Evolutionary conservation across 2,888 invertebrate genomes (phyloP), one percentile per base, ranked within the genome.

Genomic region (Penaeus monodon): DNA sequence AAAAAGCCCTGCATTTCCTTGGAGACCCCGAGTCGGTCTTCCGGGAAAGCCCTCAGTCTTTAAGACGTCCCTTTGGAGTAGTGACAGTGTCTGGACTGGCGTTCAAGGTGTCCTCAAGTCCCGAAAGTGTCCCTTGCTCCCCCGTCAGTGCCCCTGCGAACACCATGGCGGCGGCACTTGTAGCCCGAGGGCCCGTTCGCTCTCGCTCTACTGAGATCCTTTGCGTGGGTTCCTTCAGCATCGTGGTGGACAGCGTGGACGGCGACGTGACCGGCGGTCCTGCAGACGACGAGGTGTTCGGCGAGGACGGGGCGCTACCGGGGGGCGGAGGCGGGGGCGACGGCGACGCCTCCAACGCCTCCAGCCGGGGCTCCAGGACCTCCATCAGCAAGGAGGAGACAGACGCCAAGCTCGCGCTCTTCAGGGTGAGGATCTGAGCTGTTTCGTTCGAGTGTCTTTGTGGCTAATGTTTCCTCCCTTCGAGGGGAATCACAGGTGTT

Each of bases 171-270:
- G 78, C 86, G 22, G 86, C 88, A 6, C 77, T 86, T 7, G 88
- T 86, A 57, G 86, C 86, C 80, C 66, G 88, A 29, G 86, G 85
- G 65, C 88, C 88, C 20, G 86, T 89, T n/a, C 83, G 88, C n/a
- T 89, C 88, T 22, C 79, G 88, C 29, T 89, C 88, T 49, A 89
- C 88, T 70, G 88, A 89, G 65, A 89, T 89, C 76, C 81, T 89
- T 29, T 89, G 88, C 73, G 86, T 81, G 20, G 88, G 88, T 22
- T 84, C 86, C 76, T 81, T 89, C 76, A 89, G 88, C 86, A 89
- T 89, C 81, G 88, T 89, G 80, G 88, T 89, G 83, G 88, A 89
- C 84, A 85, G 86, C 63, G 86, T 86, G 44, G 88, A 89, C 70
- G 88, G 88, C 29, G 88, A 89, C 24, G 86, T 86, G 64, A 86